Base-by-base conservation (phyloP, 2,888 invertebrate genomes). In the Vannuccia rotundouncinata region DNA sequence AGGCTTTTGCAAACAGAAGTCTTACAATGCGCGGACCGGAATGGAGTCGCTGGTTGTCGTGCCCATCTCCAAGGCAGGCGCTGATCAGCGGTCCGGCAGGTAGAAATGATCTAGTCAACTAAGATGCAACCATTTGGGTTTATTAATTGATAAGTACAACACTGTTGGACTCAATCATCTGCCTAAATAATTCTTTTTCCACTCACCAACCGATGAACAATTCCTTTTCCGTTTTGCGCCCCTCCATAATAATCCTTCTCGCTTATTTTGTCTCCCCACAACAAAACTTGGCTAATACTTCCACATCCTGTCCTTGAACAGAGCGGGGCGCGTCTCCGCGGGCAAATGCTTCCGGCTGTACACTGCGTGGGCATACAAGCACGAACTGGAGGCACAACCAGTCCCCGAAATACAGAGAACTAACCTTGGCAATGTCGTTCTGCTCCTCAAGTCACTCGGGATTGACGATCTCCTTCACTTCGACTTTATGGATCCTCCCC, bases 1-100 rank as follows among this genome's bases (percentile, higher is more conserved):
- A n/a, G 99, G 99, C 0, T 99, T 97, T 89, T 95, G 95, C 75
- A 99, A 99, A 88, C 97, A 98, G 89, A 98, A 98, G 87, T 95
- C 96, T 89, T 99, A 96, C 86, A 91, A 98, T 89, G 95, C 98
- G 0, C 91, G 95, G 83, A 96, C 96, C 0, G 98, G 98, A 29
- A 98, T 99, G 94, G 98, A 99, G 87, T 96, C 96, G 84, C 90
- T 99, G 81, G 94, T 95, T 90, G 82, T 81, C 0, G 95, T 95
- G n/a, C 98, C 98, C 0, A 95, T 99, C 83, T 98, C 97, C 1
- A 96, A 96, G 87, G 90, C 90, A 5, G 97, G 97, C 73, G 97
- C 99, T 0, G 97, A 97, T 90, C 98, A 99, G 89, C 90, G 98
- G 84, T 97, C 98, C 0, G 97, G 96, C 0, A 90, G 97, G 78